Evolutionary conservation across 2,113 vertebrate species (phyloP), one percentile per base, ranked within the genome.

Genomic region (pig (Sus scrofa)): DNA sequence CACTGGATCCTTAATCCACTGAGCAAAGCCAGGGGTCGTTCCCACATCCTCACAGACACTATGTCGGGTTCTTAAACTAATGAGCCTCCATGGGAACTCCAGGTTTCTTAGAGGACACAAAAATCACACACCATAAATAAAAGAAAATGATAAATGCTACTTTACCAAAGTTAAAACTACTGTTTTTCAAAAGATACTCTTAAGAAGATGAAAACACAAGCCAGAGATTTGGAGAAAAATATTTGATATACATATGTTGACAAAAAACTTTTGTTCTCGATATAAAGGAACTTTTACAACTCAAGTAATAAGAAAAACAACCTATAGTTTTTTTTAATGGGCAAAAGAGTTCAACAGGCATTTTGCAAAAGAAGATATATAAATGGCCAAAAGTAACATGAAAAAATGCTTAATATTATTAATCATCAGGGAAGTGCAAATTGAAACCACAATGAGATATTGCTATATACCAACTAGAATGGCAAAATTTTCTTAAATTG

Each of bases 341-440:
- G 19, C 26, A 27, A 89, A 82, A 74, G 56, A 39, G 27, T 34
- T 78, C 27, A 86, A 86, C 5, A 82, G 58, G 44, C 27, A 74
- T n/a, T 74, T 89, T 30, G 34, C 22, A 52, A 52, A 50, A 89
- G 54, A 87, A 60, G 75, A 79, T 22, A 65, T 37, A 18, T 12
- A 94, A 94, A 67, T 89, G 70, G 30, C 50, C 34, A 83, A 84
- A 94, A 84, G 74, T 50, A 74, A 50, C 52, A 83, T 75, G 34
- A 83, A 83, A 65, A 82, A 14, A 82, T 74, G 10, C n/a, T 65
- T 82, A 27, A n/a, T 82, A 27, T 44, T 75, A 62, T 88, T 62
- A 91, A n/a, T 81, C 67, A 39, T 88, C 32, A 54, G 65, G 24
- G 19, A 88, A 81, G 63, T 54, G 6, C 27, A 75, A 83, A 82